Evolutionary conservation across 2,888 invertebrate genomes (phyloP).

Genomic region (Aphidius colemani): DNA sequence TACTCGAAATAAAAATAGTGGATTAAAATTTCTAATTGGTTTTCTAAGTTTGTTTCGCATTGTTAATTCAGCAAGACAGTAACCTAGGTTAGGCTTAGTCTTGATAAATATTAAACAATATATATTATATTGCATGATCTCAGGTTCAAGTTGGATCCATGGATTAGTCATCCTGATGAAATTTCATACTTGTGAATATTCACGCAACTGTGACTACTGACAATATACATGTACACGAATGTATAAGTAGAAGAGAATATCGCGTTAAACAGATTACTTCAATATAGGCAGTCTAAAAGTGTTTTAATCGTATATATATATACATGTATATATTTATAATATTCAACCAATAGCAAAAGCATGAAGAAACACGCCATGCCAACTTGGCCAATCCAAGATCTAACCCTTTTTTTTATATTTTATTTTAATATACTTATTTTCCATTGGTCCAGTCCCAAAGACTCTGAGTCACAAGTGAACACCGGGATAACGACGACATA

Average conservation of each 20-base stretch:
- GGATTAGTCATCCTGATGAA: too few relatives aligned
- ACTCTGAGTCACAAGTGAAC: constrained; percentile 41
- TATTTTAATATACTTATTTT: constrained; percentile 5
- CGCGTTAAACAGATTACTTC: too few relatives aligned
- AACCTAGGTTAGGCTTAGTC: constrained; percentile 24
- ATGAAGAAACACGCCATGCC: background rate
- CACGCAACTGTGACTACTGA: too few relatives aligned
- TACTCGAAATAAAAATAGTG: too few relatives aligned
- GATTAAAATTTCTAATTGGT: too few relatives aligned
- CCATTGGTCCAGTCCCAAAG: constrained; percentile 42
- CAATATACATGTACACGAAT: background rate
- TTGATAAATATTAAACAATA: constrained; percentile 20
- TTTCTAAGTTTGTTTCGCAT: background rate
- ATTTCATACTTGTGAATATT: too few relatives aligned
- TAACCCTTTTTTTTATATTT: too few relatives aligned
- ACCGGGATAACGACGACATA: constrained; percentile 29
- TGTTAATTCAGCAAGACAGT: background rate
- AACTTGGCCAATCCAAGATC: too few relatives aligned
- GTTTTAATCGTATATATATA: background rate
- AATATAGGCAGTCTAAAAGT: constrained; percentile 1
- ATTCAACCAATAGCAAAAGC: background rate
- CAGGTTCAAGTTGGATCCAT: too few relatives aligned
- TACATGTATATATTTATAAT: constrained; percentile 4
- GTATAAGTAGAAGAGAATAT: background rate
- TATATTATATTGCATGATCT: constrained; percentile 11